These are phyloP conservation scores for Carabus problematicus DNA, from an alignment of 2,888 invertebrate genomes.

Conservation along the genomic window DNA sequence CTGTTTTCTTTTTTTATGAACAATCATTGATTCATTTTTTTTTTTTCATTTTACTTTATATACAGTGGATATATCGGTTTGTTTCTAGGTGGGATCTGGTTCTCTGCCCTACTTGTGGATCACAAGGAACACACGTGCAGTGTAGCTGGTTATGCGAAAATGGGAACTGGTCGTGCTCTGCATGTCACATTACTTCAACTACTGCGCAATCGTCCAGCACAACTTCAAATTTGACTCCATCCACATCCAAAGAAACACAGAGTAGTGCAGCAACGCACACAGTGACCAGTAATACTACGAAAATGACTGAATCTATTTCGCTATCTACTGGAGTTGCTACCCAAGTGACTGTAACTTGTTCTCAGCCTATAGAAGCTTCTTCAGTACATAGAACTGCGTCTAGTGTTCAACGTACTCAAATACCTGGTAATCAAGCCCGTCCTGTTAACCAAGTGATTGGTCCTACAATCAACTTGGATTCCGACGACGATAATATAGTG, in stretches of 20 bases:
- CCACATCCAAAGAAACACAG: not conserved
- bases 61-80: constrained; percentile 19
- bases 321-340: not conserved
- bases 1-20: not conserved
- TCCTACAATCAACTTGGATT: constrained; percentile 2
- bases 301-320: not conserved
- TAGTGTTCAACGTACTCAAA: not conserved
- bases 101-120: constrained; percentile 64
- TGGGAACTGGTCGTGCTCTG: constrained; percentile 59
- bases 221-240: not conserved
- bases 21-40: not conserved
- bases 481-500: constrained; percentile 19
- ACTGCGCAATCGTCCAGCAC: not conserved
- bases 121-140: constrained; percentile 62
- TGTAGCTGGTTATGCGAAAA: constrained; percentile 60
- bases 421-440: too few relatives aligned
- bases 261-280: not conserved
- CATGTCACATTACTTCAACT: constrained; percentile 52
- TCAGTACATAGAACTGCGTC: too few relatives aligned
- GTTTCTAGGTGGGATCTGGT: constrained; percentile 60
- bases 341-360: not conserved
- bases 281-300: not conserved
- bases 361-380: too few relatives aligned
- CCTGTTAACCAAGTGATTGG: not conserved
- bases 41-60: too few relatives aligned